Conservation (phyloP, 1,140 invertebrate species). For the Oscheius sp. region DNA sequence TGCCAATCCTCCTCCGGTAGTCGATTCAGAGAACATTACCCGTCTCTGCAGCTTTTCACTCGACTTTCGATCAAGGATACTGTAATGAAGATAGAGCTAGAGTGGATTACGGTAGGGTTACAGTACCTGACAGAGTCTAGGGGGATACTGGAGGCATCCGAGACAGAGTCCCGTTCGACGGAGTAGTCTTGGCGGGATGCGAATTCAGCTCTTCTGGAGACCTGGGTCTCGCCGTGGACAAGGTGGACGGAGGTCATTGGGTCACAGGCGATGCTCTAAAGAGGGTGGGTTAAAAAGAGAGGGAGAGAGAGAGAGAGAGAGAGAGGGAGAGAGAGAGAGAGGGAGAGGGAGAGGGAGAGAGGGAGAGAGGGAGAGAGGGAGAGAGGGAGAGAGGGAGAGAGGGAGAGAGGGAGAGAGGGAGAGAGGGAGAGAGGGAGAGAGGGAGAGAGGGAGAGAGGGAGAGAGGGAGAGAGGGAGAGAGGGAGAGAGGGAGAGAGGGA, state of each 20-base stretch:
- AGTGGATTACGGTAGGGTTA: not conserved
- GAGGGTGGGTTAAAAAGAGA: no score
- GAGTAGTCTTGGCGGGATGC: not conserved
- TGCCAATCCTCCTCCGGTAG: not conserved
- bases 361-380: not conserved
- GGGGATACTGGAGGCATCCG: constrained; percentile 56
- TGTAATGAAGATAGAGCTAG: not conserved
- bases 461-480: not conserved
- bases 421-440: not conserved
- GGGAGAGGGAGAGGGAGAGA: not conserved
- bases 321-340: not conserved
- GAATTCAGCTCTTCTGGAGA: constrained; percentile 7
- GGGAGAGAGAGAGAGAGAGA: not conserved
- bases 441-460: not conserved
- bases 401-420: not conserved
- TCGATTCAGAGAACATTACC: not conserved
- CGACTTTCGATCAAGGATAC: not conserved
- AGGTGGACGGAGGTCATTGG: constrained; percentile 14
- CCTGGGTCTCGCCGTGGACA: constrained; percentile 26
- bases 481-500: not conserved
- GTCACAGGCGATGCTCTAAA: constrained; percentile 36
- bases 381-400: not conserved
- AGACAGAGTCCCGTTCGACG: constrained; percentile 48
- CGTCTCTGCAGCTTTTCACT: constrained; percentile 1
- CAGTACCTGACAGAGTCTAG: constrained; percentile 43